Evolutionary conservation across 2,797 vertebrate species (phyloP), one percentile per base, ranked within the genome.

Genomic region (Poeciliopsis paucimaculata): DNA sequence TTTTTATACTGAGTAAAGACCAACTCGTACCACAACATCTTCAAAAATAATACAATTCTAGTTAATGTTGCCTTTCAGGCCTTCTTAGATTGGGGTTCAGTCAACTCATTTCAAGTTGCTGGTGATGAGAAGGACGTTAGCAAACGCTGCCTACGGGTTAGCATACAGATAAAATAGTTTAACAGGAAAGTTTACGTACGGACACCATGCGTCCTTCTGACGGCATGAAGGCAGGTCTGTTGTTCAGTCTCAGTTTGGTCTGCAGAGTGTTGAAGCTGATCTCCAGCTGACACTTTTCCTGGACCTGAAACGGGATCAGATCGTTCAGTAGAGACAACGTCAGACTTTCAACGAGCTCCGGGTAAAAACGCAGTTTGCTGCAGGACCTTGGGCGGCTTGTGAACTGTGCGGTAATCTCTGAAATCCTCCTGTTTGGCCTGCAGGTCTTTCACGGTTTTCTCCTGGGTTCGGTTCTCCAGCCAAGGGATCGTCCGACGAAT

Each of bases 231-330:
- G 98, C 98, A 0, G 98, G 98, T 23, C 98, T 92, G 94, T 97
- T 98, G 95, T 96, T 98, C 68, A 99, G 96, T 23, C 98, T 94
- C 79, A 99, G 97, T 80, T 99, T 99, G 18, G 98, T 99, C 95
- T 99, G 98, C 87, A 99, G 93, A 0, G 98, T 99, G 95, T 99
- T 99, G 93, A 99, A 99, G 95, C 98, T 98, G 93, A 99, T 99
- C 94, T 99, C 98, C 84, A 99, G 94, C 93, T 98, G 98, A 60
- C 98, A 98, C 60, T 98, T 98, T 94, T 98, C 98, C 84, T 98
- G 98, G 72, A 97, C 98, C 93, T 94, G 82, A 11, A 31, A 75
- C 12, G 34, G 1, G 2, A 72, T 34, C 18, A 49, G 46, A 0
- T 31, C 15, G 71, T 28, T 72, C 46, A 31, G 55, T 26, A 43